Evolutionary conservation across 2,113 vertebrate genomes (phyloP), one percentile per base, ranked within the genome.

Genomic region (Entosphenus tridentatus): DNA sequence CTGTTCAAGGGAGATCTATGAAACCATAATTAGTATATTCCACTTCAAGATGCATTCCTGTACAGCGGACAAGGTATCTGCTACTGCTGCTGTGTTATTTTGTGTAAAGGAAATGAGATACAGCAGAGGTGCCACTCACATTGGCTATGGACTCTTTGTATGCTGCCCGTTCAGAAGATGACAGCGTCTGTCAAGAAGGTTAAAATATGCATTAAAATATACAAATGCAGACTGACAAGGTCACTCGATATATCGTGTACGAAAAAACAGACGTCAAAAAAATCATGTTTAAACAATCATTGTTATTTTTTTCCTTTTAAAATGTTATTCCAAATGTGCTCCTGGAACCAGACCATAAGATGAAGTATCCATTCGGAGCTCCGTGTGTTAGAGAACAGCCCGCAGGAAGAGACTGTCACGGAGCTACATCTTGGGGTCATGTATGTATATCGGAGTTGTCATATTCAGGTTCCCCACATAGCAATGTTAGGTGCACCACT

Each of bases 141-240:
- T 85, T 89, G 69, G 89, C 87, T 72, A 79, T 88, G 71, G 92
- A 90, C 56, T 96, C 92, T 78, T 85, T 95, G 78, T 96, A 98
- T 0, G 82, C 79, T 14, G 87, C 85, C 39, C 87, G 83, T 69
- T 92, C 89, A 78, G 95, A 88, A 2, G 89, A 83, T 1, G 92
- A 85, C 73, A 98, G 75, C 72, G 85, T 88, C 93, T 98, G 82
- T 1, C 39, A 39, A 39, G 39, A 39, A 39, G 39, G 39, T 39
- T 39, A 39, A 39, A 39, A 39, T 39, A 39, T 39, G 4, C 39
- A 39, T 39, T 39, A 39, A 39, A 39, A 39, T 39, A 39, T 39
- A 39, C 39, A 39, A 39, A 39, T 5, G 39, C 39, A 39, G 39
- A 39, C 39, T 39, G 39, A 39, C 39, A 39, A 39, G 39, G 39